Base-by-base conservation (phyloP, 30 jellyfish, hydroid and myxozoan genomes). In the Hydractinia symbiolongicarpus region DNA sequence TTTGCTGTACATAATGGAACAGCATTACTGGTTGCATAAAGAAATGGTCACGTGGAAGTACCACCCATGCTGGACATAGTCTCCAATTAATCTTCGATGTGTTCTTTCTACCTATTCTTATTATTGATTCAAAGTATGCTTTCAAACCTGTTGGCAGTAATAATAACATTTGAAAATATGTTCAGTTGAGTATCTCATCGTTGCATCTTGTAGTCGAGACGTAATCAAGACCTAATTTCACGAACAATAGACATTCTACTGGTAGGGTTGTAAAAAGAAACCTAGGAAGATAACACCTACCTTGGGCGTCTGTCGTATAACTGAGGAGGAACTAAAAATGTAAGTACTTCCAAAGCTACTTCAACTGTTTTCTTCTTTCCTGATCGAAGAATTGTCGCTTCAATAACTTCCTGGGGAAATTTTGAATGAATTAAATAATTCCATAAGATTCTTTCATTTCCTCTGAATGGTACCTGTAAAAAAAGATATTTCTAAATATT, bases 381-480 rank as follows among this genome's bases (percentile, higher is more conserved):
- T 8, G 95, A 88, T 50, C 95, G 83, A 9, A 62, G 55, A 15
- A 87, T 72, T 55, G 68, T 19, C 5, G 84, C 95, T 19, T 66
- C 64, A 17, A 81, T 79, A 4, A 51, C 40, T 17, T 81, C 88
- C 9, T 84, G 74, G 10, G 95, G 88, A 76, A 87, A 81, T 69
- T 87, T 87, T 21, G 88, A 75, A 54, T 81, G 93, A 62, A 81
- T 79, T 5, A 87, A 79, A 76, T 87, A 87, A 62, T 67, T 67
- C 88, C 91, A 87, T 67, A 79, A 76, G 73, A 87, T 87, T 19
- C 95, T 91, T 64, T 87, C 95, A 64, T 82, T 82, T 3, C 95
- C 91, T 64, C 95, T 88, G 21, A 87, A 81, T 73, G 90, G 95
- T 62, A 87, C 88, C 95, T 87, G 79, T 19, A 72, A 77, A n/a